Base-by-base conservation (phyloP, 2,797 vertebrate genomes). In the Melanotaenia trifasciata region DNA sequence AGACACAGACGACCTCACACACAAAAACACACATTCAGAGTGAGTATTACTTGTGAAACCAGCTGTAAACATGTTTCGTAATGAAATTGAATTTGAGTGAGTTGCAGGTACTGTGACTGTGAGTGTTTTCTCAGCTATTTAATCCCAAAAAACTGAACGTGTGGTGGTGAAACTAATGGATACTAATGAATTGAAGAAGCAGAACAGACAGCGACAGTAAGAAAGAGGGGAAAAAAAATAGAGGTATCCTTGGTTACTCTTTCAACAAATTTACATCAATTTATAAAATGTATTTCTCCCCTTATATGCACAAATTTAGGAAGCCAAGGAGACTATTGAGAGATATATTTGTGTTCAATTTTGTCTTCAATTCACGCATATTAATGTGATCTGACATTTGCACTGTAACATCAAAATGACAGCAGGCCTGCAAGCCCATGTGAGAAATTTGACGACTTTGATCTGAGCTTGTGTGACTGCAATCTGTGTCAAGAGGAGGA, bases 31-130 rank as follows among this genome's bases (percentile, higher is more conserved):
- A 78, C 16, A 80, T 81, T 72, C 67, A 79, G 62, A 64, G 67
- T 20, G 14, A 76, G 67, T 64, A 54, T 78, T 74, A 53, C 72
- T 70, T 70, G 60, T 63, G 61, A 77, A 81, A 74, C 20, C 28
- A 67, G 80, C 76, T 63, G 84, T 81, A 78, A 87, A 87, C 82
- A 78, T 77, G 80, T 86, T 87, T 76, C 72, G 58, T 64, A 54
- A 65, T 56, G 75, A 82, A 81, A 60, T 0, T 58, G 70, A 20
- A 51, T 76, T 1, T 16, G 72, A 80, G 64, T 32, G 74, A 84
- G 74, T 22, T 5, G 64, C 33, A 3, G 70, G 69, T 75, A 40
- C 38, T 35, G 33, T 35, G 33, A 43, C 40, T n/a, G 45, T 0
- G 20, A n/a, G 43, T 50, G 61, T 79, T 80, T 85, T 80, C 77